Evolutionary conservation across 2,113 vertebrate species (phyloP), one percentile per base, ranked within the genome.

Genomic region (Thymallus thymallus): DNA sequence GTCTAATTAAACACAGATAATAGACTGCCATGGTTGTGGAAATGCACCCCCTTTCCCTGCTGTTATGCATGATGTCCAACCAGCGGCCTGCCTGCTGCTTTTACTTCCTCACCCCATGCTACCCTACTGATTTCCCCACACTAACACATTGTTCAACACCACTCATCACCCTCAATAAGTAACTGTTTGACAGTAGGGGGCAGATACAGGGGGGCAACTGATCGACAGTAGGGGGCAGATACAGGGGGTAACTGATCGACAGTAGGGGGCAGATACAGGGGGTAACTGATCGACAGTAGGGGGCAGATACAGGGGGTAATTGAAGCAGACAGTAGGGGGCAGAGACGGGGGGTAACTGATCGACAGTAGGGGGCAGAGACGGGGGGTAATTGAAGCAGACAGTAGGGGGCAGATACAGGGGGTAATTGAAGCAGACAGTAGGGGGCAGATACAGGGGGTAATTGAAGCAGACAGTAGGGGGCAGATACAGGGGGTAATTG

Each of bases 401-500:
- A n/a, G n/a, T n/a, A n/a, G n/a, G n/a, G n/a, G n/a, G n/a, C n/a
- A n/a, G n/a, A 26, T 26, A 26, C 1, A 26, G 26, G 2, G 26
- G 2, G 26, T 26, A 26, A 26, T n/a, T 26, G 26, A 26, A n/a
- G n/a, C 2, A 1, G 2, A 26, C 1, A 26, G 2, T 1, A 26
- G 26, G 26, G 26, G 26, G 26, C 26, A 26, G 26, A 26, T 23
- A 13, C 61, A 62, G n/a, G 24, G 62, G 16, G 16, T 5, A 64
- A 29, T 24, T 1, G 51, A 58, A 73, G 67, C 68, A 73, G 56
- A 71, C 16, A 45, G n/a, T n/a, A 91, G 90, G 35, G 0, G 10
- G 88, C 81, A 84, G 92, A 82, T 82, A 90, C 90, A 92, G 92
- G 92, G 26, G 26, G 26, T 26, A 26, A 26, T 1, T 26, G 26